These are phyloP conservation scores for Urocyon cinereoargenteus DNA, from an alignment of 2,797 vertebrate genomes.

Conservation along the genomic window DNA sequence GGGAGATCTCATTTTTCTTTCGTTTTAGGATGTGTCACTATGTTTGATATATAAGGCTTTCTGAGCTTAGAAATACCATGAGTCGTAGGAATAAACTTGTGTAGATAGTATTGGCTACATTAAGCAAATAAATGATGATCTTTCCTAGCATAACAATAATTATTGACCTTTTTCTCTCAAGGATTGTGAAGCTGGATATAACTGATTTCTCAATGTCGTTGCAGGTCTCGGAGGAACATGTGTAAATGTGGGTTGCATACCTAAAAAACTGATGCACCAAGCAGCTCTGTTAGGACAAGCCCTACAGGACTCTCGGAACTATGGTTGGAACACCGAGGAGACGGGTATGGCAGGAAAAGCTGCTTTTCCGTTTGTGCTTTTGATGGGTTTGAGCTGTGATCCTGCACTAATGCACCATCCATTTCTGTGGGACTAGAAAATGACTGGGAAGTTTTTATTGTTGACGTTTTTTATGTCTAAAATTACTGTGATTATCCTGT, in stretches of 20 bases:
- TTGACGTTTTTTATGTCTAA: neutral
- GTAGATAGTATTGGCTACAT: neutral
- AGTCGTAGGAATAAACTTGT: neutral
- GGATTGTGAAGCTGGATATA: neutral
- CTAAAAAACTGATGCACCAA: slow-evolving; percentile 92
- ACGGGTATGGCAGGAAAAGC: slow-evolving; percentile 81
- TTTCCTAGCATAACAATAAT: neutral
- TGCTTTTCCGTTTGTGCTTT: neutral
- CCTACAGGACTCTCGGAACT: slow-evolving; percentile 89
- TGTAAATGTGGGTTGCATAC: slow-evolving; percentile 90
- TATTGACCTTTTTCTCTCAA: neutral
- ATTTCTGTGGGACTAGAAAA: neutral
- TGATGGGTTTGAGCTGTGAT: neutral
- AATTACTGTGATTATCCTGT: neutral
- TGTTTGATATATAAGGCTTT: neutral
- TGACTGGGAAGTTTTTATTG: neutral
- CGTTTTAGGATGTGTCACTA: neutral
- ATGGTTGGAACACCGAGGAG: slow-evolving; percentile 90
- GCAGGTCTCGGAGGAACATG: slow-evolving; percentile 91
- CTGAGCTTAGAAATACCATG: neutral
- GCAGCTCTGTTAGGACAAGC: slow-evolving; percentile 90
- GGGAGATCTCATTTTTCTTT: neutral
- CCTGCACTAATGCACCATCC: neutral
- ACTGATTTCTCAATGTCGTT: slow-evolving; percentile 12
- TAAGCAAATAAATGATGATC: neutral